phyloP scores from a whole-genome alignment of 2,113 vertebrate species.

The Labeo catla region DNA sequence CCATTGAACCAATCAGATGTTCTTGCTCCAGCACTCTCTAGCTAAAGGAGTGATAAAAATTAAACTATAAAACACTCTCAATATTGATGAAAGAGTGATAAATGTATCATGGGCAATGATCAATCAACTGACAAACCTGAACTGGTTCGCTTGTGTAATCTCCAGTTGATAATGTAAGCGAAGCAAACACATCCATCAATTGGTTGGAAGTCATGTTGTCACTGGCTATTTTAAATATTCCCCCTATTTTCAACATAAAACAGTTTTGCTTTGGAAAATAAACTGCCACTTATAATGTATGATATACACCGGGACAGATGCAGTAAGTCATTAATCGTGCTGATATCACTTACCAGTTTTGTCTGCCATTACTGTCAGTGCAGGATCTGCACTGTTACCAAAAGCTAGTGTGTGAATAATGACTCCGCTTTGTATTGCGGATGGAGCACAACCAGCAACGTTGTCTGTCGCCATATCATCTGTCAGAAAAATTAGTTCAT shows the following conservation, averaged over 20 bases:
- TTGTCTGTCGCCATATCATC: conserved; percentile 53
- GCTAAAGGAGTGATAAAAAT: conserved; percentile 55
- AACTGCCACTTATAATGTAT: background rate
- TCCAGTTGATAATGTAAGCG: conserved; percentile 67
- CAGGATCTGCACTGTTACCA: conserved; percentile 52
- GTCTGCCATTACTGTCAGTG: conserved; percentile 62
- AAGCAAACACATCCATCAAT: conserved; percentile 73
- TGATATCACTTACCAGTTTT: conserved; percentile 62
- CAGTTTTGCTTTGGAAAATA: background rate
- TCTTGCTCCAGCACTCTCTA: conserved; percentile 63
- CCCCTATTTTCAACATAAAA: conserved; percentile 60
- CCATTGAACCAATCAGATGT: conserved; percentile 58
- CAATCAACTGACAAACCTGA: conserved; percentile 64
- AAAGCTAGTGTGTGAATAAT: conserved; percentile 72
- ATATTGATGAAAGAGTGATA: conserved; percentile 11
- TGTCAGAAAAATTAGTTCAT: conserved; percentile 71
- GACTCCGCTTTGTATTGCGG: conserved; percentile 61
- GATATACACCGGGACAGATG: background rate
- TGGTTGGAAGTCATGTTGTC: conserved; percentile 64
- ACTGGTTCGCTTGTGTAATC: conserved; percentile 64
- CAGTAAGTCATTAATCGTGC: background rate
- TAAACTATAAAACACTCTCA: no score
- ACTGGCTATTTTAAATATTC: conserved; percentile 62
- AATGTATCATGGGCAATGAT: background rate
- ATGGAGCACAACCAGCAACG: conserved; percentile 54